phyloP scores from a whole-genome alignment of 92 coral and sea anemone species.

The Paramuricea clavata region DNA sequence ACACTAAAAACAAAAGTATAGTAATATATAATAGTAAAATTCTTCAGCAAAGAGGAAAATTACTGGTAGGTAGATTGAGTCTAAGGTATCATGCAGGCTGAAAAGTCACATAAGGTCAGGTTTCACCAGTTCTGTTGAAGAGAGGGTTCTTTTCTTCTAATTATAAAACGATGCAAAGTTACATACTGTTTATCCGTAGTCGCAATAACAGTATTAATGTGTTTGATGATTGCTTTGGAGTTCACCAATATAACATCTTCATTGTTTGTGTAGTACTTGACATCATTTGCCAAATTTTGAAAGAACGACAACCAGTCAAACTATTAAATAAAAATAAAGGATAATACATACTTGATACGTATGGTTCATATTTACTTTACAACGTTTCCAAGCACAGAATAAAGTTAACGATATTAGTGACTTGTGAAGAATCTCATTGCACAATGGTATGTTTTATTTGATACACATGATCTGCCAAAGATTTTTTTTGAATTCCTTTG shows the following conservation, averaged over 20 bases:
- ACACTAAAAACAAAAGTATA: not conserved
- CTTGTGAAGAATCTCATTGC: no score
- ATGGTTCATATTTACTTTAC: no score
- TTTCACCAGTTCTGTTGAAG: no score
- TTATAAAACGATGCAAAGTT: not conserved
- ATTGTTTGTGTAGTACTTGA: conserved; percentile 57
- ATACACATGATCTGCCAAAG: no score
- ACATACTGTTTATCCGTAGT: conserved; percentile 77
- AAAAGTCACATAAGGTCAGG: no score
- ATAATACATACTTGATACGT: not conserved
- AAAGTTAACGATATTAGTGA: no score
- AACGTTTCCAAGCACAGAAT: no score
- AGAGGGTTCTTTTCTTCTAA: not conserved
- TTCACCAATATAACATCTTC: conserved; percentile 69
- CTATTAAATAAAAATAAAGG: conserved; percentile 32
- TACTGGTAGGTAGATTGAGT: not conserved
- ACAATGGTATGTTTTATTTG: no score
- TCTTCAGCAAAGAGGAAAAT: not conserved
- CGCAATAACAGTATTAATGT: conserved; percentile 53
- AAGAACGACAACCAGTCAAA: conserved; percentile 77
- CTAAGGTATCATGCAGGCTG: no score
- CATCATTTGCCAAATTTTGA: conserved; percentile 63
- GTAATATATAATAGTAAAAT: not conserved
- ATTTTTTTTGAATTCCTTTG: no score
- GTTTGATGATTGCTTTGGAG: conserved; percentile 60